These are phyloP conservation scores for Chiloscyllium punctatum DNA, from an alignment of 2,797 vertebrate genomes.

Conservation along the genomic window DNA sequence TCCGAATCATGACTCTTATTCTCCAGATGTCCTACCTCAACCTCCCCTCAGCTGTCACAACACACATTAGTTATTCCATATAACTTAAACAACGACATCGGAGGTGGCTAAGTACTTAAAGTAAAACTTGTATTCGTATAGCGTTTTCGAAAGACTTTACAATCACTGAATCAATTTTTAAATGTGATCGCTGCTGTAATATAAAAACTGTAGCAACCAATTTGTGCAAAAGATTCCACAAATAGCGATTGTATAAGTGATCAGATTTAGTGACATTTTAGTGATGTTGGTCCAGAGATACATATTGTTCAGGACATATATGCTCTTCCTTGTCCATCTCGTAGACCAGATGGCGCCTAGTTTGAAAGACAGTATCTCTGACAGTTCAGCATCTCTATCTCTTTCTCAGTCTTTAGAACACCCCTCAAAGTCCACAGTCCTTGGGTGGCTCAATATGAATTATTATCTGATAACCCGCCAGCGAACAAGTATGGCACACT, in stretches of 20 bases:
- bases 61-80: not conserved
- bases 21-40: not conserved
- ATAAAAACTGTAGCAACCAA: not conserved
- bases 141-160: not conserved
- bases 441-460: not conserved
- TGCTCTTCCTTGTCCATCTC: too few relatives aligned
- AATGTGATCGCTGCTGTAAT: not conserved
- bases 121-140: not conserved
- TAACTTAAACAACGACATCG: not conserved
- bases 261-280: too few relatives aligned
- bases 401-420: not conserved
- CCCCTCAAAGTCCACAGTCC: not conserved
- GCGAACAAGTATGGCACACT: too few relatives aligned
- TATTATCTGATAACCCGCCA: too few relatives aligned
- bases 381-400: not conserved
- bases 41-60: not conserved
- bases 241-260: too few relatives aligned
- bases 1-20: too few relatives aligned
- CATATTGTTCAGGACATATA: too few relatives aligned
- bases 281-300: too few relatives aligned
- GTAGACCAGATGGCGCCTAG: too few relatives aligned
- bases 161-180: not conserved
- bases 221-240: not conserved
- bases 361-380: too few relatives aligned
- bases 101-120: not conserved